A percentile compares a stretch with the other conserved stretches of the same genome.
phyloP scores from a whole-genome alignment of 2,113 vertebrate genomes.

The Vireo altiloquus region DNA sequence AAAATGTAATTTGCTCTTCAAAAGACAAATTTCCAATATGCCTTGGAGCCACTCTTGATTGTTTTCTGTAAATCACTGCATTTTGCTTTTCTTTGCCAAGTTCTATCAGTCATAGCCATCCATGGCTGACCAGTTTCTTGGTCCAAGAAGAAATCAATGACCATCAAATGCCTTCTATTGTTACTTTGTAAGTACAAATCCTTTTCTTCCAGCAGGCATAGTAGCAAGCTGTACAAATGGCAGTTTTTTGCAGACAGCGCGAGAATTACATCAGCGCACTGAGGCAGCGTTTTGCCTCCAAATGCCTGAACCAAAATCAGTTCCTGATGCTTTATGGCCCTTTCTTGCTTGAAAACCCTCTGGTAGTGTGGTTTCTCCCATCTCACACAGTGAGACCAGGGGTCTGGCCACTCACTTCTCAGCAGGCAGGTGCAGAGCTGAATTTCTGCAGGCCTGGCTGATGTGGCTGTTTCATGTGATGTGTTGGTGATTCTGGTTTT shows the following conservation, averaged over 20 bases:
- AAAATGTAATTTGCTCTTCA: conserved; percentile 2
- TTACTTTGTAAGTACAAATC: neutral
- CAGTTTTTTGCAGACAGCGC: neutral
- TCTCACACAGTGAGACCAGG: neutral
- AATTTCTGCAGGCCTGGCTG: neutral
- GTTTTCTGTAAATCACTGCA: conserved; percentile 4
- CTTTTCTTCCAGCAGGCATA: neutral
- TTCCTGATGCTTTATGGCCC: neutral
- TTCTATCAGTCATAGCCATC: neutral
- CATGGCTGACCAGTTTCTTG: neutral
- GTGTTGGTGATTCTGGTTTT: neutral
- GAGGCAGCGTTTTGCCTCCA: neutral
- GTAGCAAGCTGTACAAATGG: neutral
- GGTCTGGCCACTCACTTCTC: neutral
- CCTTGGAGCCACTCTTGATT: neutral
- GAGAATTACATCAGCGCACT: neutral
- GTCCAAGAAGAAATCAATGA: conserved; percentile 18
- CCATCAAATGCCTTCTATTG: neutral
- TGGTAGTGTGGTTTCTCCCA: neutral
- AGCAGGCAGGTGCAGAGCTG: neutral
- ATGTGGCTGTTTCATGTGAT: neutral
- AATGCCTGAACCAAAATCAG: neutral
- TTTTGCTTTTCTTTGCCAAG: conserved; percentile 15
- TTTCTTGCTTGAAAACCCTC: neutral
- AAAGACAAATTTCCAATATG: neutral